These are phyloP conservation scores for Gerris buenoi DNA, from an alignment of 1,140 invertebrate genomes.

Conservation along the genomic window DNA sequence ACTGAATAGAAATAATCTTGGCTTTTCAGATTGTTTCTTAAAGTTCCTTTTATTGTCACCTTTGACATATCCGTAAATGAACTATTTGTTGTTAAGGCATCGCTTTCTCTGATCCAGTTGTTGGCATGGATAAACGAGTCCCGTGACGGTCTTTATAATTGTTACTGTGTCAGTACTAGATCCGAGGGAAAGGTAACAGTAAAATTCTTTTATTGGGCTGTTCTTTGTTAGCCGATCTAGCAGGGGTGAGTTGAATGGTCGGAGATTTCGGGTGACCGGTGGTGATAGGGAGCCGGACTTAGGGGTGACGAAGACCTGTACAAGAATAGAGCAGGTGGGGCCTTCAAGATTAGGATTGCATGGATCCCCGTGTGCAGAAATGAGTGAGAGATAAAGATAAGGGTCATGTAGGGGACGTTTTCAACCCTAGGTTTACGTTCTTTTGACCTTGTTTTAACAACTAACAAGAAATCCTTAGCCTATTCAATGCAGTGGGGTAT, in stretches of 20 bases:
- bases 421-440: neutral
- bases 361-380: neutral
- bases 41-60: no score
- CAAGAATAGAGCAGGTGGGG: neutral
- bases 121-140: neutral
- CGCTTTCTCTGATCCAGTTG: neutral
- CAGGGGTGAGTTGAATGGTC: neutral
- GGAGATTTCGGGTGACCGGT: neutral
- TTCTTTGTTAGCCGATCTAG: neutral
- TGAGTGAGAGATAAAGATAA: no score
- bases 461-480: conserved; percentile 2
- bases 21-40: no score
- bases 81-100: neutral
- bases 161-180: neutral
- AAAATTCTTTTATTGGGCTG: neutral
- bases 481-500: no score
- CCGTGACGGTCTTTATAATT: neutral
- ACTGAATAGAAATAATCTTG: no score
- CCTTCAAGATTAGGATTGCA: neutral
- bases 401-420: neutral
- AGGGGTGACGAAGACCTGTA: neutral
- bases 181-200: neutral
- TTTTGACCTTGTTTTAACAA: neutral
- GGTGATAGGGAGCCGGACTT: neutral
- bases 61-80: no score